These are phyloP conservation scores for Nothocercus julius DNA, from an alignment of 2,113 vertebrate species.

Conservation along the genomic window DNA sequence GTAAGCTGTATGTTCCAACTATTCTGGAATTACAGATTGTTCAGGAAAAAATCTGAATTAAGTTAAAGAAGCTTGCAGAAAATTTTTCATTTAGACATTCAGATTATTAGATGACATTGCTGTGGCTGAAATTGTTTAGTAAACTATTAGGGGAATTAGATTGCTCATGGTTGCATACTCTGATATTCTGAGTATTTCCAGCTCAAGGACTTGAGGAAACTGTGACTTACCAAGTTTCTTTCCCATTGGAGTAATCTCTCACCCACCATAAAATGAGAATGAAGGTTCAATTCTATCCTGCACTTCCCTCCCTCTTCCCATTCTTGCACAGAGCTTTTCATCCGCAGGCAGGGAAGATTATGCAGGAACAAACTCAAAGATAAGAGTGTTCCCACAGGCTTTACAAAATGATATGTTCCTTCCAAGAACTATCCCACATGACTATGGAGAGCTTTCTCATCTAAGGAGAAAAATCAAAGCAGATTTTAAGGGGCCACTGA, in stretches of 20 bases:
- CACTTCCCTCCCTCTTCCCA: background rate
- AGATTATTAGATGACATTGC: background rate
- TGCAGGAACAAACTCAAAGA: background rate
- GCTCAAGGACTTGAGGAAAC: accelerated
- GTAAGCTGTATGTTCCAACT: background rate
- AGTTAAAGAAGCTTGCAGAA: background rate
- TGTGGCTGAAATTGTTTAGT: background rate
- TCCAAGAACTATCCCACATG: background rate
- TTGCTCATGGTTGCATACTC: background rate
- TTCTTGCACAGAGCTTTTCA: background rate
- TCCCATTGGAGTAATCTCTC: background rate
- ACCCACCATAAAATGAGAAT: background rate
- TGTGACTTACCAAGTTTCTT: background rate
- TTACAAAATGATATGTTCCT: background rate
- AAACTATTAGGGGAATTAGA: background rate
- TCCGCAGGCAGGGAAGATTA: background rate
- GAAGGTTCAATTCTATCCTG: background rate
- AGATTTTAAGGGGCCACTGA: background rate
- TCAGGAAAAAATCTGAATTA: background rate
- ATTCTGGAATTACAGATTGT: background rate
- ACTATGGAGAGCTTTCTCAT: background rate
- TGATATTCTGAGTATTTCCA: background rate
- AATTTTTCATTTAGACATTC: background rate
- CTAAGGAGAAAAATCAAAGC: background rate
- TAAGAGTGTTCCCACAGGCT: background rate